Percentiles rank a stretch among this genome's conserved stretches.
Conservation (phyloP, 2,888 invertebrate genomes). For the Eupithecia subfuscata region DNA sequence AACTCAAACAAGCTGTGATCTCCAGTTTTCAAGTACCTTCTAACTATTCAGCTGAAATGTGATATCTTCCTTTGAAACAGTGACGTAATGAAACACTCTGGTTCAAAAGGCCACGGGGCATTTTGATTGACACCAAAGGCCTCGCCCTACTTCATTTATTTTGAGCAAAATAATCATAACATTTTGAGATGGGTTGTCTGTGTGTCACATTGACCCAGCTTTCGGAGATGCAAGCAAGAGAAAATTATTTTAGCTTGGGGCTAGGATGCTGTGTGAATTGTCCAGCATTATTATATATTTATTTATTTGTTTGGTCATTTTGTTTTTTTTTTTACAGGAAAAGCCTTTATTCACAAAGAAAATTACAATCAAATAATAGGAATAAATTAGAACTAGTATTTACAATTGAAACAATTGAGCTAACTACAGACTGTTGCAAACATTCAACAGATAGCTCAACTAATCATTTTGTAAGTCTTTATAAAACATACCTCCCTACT, state of each 20-base stretch:
- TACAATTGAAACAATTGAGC: too few species aligned
- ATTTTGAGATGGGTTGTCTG: constrained; percentile 2
- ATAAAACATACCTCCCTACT: too few species aligned
- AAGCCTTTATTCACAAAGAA: too few species aligned
- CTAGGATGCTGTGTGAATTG: too few species aligned
- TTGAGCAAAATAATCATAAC: background rate
- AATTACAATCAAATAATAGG: too few species aligned
- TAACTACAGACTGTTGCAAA: too few species aligned
- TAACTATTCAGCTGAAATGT: background rate
- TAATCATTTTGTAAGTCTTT: too few species aligned
- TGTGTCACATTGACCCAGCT: background rate
- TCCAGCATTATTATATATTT: too few species aligned
- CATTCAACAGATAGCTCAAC: too few species aligned
- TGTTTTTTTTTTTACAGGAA: too few species aligned
- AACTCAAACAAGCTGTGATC: background rate
- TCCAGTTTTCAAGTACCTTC: background rate
- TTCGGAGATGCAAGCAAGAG: background rate
- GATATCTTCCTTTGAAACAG: background rate
- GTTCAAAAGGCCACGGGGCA: background rate
- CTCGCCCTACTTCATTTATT: background rate
- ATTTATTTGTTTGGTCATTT: too few species aligned
- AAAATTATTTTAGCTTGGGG: background rate
- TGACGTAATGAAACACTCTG: background rate
- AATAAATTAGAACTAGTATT: too few species aligned
- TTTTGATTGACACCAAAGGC: constrained; percentile 1